Percentiles rank a stretch among this genome's conserved stretches.
phyloP scores from a whole-genome alignment of 2,113 vertebrate species.

The Salvelinus alpinus region DNA sequence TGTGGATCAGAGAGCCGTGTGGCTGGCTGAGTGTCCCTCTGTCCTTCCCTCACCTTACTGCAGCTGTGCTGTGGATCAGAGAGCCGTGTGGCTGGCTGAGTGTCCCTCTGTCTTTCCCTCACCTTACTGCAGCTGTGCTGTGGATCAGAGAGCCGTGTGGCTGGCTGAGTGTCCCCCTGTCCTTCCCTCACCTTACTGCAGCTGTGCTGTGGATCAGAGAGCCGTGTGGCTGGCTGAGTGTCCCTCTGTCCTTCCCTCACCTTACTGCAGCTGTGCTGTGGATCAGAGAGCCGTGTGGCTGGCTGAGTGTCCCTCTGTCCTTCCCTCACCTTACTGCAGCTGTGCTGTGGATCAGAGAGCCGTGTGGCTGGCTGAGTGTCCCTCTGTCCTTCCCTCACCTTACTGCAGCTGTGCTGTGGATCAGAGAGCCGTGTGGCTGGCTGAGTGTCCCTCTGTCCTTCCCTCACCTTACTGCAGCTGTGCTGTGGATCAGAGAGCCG shows the following conservation, averaged over 20 bases:
- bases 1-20: no score
- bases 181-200: no score
- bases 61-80: not conserved
- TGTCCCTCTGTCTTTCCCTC: no score
- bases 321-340: slow-evolving; percentile 4
- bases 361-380: not conserved
- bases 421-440: no score
- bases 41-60: no score
- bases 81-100: no score
- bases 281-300: no score
- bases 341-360: not conserved
- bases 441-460: slow-evolving; percentile 11
- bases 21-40: no score
- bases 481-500: not conserved
- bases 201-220: no score
- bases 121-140: no score
- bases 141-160: no score
- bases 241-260: slow-evolving; percentile 14
- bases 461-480: not conserved
- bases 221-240: not conserved
- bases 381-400: slow-evolving; percentile 10
- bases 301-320: slow-evolving; percentile 3
- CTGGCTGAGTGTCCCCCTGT: no score
- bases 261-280: not conserved
- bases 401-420: not conserved